A percentile compares a stretch with the other conserved stretches of the same genome.
These are phyloP conservation scores for Phymatocera aterrima DNA, from an alignment of 2,888 invertebrate species.

Conservation along the genomic window DNA sequence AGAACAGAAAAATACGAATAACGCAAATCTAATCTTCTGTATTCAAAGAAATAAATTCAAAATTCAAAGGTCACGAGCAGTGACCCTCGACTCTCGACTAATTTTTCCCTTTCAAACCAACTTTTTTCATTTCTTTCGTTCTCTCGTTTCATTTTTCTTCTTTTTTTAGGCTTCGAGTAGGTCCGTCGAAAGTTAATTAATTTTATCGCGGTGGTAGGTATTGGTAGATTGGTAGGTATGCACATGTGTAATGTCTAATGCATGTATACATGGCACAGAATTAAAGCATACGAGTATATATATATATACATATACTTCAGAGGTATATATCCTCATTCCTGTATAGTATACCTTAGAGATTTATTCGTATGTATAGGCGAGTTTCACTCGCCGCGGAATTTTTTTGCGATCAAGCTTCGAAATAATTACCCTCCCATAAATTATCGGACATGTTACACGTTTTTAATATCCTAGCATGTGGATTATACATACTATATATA, in stretches of 20 bases:
- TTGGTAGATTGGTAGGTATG: neutral
- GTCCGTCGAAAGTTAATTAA: constrained; percentile 40
- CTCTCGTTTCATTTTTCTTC: neutral
- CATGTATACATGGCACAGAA: neutral
- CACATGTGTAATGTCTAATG: no score
- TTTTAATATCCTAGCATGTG: constrained; percentile 48
- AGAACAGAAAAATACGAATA: no score
- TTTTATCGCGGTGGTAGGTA: neutral
- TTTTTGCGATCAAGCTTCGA: constrained; percentile 44
- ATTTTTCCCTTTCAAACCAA: neutral
- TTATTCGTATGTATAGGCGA: neutral
- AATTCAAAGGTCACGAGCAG: neutral
- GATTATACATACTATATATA: no score
- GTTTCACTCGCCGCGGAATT: constrained; percentile 1
- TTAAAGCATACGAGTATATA: neutral
- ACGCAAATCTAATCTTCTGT: no score
- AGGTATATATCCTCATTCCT: no score
- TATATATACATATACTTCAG: neutral
- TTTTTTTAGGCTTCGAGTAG: constrained; percentile 18
- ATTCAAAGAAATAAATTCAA: neutral
- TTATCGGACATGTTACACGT: constrained; percentile 53
- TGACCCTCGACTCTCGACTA: constrained; percentile 1
- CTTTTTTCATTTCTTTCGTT: no score
- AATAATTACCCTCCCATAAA: constrained; percentile 63
- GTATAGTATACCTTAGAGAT: constrained; percentile 13